phyloP scores from a whole-genome alignment of 2,797 vertebrate species.

The Perodicticus potto region DNA sequence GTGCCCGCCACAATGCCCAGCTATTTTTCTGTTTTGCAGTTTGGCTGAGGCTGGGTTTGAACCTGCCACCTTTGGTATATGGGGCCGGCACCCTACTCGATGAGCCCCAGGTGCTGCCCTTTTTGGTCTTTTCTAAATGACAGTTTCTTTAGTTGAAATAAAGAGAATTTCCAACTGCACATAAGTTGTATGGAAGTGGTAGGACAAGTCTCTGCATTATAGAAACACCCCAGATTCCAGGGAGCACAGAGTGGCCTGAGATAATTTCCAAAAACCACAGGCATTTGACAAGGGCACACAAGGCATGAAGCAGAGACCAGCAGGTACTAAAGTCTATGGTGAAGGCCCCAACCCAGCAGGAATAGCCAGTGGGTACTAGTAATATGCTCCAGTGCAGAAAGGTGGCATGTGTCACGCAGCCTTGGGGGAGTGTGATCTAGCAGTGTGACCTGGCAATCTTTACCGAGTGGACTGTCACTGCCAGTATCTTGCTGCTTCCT shows the following conservation, averaged over 20 bases:
- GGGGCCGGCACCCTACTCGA: no score
- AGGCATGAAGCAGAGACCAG: background rate
- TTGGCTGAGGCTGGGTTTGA: no score
- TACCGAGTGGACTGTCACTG: background rate
- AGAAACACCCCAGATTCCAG: background rate
- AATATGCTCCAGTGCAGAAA: accelerated
- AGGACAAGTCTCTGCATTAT: background rate
- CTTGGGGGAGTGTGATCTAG: background rate
- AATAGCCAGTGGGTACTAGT: background rate
- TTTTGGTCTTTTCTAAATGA: background rate
- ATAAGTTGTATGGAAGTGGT: background rate
- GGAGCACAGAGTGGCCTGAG: background rate
- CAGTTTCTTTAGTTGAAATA: background rate
- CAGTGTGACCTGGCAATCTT: background rate
- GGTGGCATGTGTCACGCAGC: background rate
- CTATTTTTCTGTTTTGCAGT: no score
- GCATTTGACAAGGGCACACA: accelerated
- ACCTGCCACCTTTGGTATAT: no score
- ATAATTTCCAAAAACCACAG: background rate
- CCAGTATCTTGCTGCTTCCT: background rate
- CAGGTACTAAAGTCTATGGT: no score
- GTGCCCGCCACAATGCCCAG: no score
- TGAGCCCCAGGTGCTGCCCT: background rate
- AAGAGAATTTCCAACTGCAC: background rate
- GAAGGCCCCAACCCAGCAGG: background rate